These are phyloP conservation scores for Lucilia cuprina DNA, from an alignment of 1,140 invertebrate species.

Conservation along the genomic window DNA sequence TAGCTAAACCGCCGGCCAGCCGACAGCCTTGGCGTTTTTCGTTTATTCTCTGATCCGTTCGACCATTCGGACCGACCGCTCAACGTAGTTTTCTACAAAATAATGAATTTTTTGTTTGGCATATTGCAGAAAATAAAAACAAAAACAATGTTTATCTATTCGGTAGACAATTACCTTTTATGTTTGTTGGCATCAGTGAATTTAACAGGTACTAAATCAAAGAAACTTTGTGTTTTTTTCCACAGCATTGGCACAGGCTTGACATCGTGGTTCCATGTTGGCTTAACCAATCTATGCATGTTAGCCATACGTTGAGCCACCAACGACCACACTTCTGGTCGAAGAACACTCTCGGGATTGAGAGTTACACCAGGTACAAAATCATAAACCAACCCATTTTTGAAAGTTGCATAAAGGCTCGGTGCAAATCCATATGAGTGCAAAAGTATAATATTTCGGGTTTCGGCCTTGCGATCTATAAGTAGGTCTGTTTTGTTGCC, in stretches of 20 bases:
- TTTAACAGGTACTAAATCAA: slow-evolving; percentile 73
- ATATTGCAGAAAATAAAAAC: slow-evolving; percentile 35
- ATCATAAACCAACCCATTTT: slow-evolving; percentile 94
- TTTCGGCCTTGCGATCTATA: slow-evolving; percentile 88
- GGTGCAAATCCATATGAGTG: slow-evolving; percentile 81
- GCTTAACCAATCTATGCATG: slow-evolving; percentile 73
- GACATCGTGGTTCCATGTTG: slow-evolving; percentile 37
- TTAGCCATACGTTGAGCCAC: slow-evolving; percentile 82
- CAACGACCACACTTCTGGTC: slow-evolving; percentile 74
- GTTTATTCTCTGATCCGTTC: slow-evolving; percentile 10
- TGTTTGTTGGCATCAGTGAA: slow-evolving; percentile 71
- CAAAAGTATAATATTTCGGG: slow-evolving; percentile 74
- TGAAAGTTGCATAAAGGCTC: slow-evolving; percentile 87
- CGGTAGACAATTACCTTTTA: slow-evolving; percentile 64
- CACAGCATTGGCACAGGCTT: slow-evolving; percentile 72
- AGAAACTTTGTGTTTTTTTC: slow-evolving; percentile 77
- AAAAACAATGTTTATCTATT: slow-evolving; percentile 27
- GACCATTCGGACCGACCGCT: slow-evolving; percentile 26
- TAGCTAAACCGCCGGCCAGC: slow-evolving; percentile 15
- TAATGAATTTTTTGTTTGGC: slow-evolving; percentile 38
- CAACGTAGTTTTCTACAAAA: slow-evolving; percentile 39
- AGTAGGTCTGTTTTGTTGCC: slow-evolving; percentile 92
- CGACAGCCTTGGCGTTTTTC: slow-evolving; percentile 10
- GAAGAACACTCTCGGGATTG: slow-evolving; percentile 72
- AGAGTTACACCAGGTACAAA: slow-evolving; percentile 86